phyloP scores from a whole-genome alignment of 2,797 vertebrate species.

The Yasuhikotakia modesta region DNA sequence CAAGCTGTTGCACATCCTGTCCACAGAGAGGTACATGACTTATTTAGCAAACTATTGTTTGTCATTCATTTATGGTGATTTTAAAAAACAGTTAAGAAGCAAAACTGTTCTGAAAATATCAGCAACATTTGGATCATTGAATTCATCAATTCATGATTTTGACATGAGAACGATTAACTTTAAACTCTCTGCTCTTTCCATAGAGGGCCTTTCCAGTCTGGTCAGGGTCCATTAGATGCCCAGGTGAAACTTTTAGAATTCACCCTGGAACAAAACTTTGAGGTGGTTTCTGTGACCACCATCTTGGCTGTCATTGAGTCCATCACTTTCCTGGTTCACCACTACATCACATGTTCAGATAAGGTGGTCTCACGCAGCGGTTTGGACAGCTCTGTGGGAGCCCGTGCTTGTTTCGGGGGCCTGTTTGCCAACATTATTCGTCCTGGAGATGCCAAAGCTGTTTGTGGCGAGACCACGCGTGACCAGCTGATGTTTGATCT shows the following conservation, averaged over 20 bases:
- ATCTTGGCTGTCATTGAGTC: conserved; percentile 97
- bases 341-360: conserved; percentile 97
- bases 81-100: neutral
- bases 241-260: conserved; percentile 98
- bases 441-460: conserved; percentile 94
- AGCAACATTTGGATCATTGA: too few relatives aligned
- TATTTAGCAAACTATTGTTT: neutral
- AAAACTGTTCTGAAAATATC: too few relatives aligned
- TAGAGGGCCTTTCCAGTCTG: conserved; percentile 95
- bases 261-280: conserved; percentile 96
- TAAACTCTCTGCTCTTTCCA: conserved; percentile 9
- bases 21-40: conserved; percentile 88
- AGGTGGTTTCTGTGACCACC: conserved; percentile 93
- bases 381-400: conserved; percentile 94
- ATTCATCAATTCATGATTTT: too few relatives aligned
- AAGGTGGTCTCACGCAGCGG: conserved; percentile 96
- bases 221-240: conserved; percentile 94
- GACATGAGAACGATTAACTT: neutral
- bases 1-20: conserved; percentile 95
- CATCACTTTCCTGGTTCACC: conserved; percentile 95
- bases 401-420: conserved; percentile 95
- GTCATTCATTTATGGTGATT: neutral
- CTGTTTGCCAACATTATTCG: conserved; percentile 98
- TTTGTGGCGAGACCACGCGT: conserved; percentile 94
- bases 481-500: conserved; percentile 99